phyloP scores from a whole-genome alignment of 2,888 invertebrate species.

The Acrobasis suavella region DNA sequence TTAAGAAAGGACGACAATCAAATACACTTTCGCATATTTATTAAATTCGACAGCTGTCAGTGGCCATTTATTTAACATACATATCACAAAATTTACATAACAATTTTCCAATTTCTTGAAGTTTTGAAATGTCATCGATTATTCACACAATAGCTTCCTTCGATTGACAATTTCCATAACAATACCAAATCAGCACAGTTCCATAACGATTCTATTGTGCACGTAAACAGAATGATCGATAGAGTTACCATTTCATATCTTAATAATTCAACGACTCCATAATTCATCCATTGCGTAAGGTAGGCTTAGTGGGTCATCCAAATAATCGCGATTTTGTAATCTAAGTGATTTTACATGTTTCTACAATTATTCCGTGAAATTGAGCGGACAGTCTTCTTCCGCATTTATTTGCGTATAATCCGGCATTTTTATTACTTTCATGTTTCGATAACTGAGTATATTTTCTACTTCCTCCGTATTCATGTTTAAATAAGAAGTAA shows the following conservation, averaged over 20 bases:
- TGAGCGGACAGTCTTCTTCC: conserved; percentile 8
- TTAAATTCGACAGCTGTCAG: too few relatives aligned
- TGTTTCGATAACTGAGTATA: neutral
- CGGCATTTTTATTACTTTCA: neutral
- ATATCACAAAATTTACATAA: neutral
- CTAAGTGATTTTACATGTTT: conserved; percentile 26
- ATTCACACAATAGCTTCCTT: conserved; percentile 8
- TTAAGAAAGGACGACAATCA: too few relatives aligned
- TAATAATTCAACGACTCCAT: neutral
- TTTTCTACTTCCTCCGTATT: neutral
- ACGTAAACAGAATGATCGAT: conserved; percentile 1
- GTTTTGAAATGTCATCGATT: neutral
- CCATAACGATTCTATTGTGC: conserved; percentile 12
- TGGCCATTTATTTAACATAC: neutral
- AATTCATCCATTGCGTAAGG: conserved; percentile 10
- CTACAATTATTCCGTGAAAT: conserved; percentile 25
- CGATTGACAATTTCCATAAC: conserved; percentile 3
- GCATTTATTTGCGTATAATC: neutral
- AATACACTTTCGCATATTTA: too few relatives aligned
- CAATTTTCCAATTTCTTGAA: neutral
- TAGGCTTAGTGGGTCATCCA: conserved; percentile 22
- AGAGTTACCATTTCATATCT: conserved; percentile 2
- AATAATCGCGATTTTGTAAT: conserved; percentile 25
- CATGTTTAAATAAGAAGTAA: too few relatives aligned
- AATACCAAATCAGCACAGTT: conserved; percentile 9